phyloP scores from a whole-genome alignment of 30 jellyfish, hydroid and myxozoan genomes.

The Catostylus mosaicus region DNA sequence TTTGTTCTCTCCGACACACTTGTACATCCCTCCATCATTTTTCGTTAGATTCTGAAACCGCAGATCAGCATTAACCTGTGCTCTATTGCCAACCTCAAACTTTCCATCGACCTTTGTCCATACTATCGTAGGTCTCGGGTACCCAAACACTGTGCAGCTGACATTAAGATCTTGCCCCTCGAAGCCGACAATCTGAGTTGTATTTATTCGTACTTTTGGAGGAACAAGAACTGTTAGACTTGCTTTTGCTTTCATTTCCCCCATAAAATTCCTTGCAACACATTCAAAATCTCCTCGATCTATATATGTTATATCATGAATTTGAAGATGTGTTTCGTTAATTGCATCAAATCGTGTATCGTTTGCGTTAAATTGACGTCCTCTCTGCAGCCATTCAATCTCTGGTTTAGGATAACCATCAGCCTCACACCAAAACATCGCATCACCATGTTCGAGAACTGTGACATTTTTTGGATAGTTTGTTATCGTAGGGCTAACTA shows the following conservation, averaged over 20 bases:
- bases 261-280: conserved; percentile 42
- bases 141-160: conserved; percentile 53
- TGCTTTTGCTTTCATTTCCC: conserved; percentile 34
- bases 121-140: conserved; percentile 54
- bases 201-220: conserved; percentile 8
- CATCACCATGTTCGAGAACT: neutral
- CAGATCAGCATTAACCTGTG: conserved; percentile 11
- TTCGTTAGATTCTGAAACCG: conserved; percentile 3
- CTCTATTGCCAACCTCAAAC: neutral
- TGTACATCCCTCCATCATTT: conserved; percentile 55
- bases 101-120: conserved; percentile 47
- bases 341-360: neutral
- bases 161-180: neutral
- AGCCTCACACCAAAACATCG: conserved; percentile 24
- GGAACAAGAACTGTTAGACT: conserved; percentile 25
- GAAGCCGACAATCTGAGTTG: conserved; percentile 13
- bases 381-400: conserved; percentile 16
- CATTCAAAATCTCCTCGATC: conserved; percentile 39
- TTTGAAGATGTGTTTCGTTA: conserved; percentile 19
- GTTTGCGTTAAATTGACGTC: neutral
- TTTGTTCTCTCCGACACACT: conserved; percentile 57
- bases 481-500: conserved; percentile 5
- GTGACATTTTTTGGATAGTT: neutral
- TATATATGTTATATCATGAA: neutral
- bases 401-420: conserved; percentile 40